Percentiles rank a stretch among this genome's conserved stretches.
These are phyloP conservation scores for Brachionus paranguensis DNA, from an alignment of 1,140 invertebrate genomes.

Conservation along the genomic window DNA sequence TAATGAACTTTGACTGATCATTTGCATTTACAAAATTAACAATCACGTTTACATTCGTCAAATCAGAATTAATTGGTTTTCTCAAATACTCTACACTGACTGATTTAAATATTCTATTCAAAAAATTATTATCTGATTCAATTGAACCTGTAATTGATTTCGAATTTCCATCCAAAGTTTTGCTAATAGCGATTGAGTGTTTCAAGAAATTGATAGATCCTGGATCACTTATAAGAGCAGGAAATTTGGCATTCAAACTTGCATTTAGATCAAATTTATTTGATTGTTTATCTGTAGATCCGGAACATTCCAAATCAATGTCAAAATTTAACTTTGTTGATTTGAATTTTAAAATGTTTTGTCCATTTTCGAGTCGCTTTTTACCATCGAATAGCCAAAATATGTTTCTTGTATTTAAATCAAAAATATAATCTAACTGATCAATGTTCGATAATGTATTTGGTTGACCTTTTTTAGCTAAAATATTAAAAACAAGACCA, in stretches of 20 bases:
- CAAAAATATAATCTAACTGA: not conserved
- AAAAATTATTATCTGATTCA: not conserved
- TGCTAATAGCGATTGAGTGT: not conserved
- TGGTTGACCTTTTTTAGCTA: slow-evolving; percentile 15
- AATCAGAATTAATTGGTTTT: not conserved
- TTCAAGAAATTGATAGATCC: not conserved
- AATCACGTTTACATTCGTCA: not conserved
- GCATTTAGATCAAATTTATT: not conserved
- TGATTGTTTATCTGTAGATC: not conserved
- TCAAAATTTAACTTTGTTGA: not conserved
- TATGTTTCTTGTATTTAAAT: not conserved
- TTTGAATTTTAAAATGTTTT: not conserved
- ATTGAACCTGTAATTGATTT: not conserved
- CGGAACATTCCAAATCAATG: not conserved
- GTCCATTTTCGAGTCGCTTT: not conserved
- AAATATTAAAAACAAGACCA: not conserved
- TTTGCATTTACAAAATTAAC: not conserved
- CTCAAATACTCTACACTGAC: slow-evolving; percentile 1
- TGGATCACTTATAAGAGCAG: not conserved
- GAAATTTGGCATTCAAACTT: not conserved
- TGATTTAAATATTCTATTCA: not conserved
- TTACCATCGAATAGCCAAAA: not conserved
- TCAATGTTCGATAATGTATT: not conserved
- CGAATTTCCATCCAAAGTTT: not conserved
- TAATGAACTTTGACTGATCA: not conserved